Conservation (phyloP, 2,888 invertebrate genomes). For the Tanaodytes sp. region DNA sequence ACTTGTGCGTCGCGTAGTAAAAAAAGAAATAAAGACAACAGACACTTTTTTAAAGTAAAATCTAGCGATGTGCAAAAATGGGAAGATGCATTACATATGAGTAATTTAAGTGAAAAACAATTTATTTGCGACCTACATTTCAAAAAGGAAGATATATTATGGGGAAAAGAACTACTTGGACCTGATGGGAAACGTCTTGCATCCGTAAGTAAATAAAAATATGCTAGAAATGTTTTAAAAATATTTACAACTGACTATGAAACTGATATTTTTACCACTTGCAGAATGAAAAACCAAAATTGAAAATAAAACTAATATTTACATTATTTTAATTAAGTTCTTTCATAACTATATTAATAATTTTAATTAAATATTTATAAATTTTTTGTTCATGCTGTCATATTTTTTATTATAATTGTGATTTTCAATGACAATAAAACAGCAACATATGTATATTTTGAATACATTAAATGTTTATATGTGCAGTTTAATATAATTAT, state of each 20-base stretch:
- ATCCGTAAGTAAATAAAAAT: slow-evolving; percentile 10
- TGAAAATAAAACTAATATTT: neutral
- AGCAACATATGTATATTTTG: too few species aligned
- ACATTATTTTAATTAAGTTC: slow-evolving; percentile 5
- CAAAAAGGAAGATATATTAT: slow-evolving; percentile 11
- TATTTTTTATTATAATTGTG: too few species aligned
- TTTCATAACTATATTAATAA: neutral
- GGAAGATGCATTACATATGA: slow-evolving; percentile 12
- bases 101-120: slow-evolving; percentile 18
- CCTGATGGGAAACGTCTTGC: slow-evolving; percentile 18
- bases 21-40: slow-evolving; percentile 6
- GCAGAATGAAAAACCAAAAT: neutral
- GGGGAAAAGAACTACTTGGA: slow-evolving; percentile 17
- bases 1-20: slow-evolving; percentile 14
- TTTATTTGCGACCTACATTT: slow-evolving; percentile 23
- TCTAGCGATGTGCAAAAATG: slow-evolving; percentile 11
- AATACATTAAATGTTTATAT: too few species aligned
- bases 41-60: slow-evolving; percentile 24
- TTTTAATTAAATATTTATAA: neutral
- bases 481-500: too few species aligned
- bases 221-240: neutral
- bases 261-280: slow-evolving; percentile 1
- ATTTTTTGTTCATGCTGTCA: too few species aligned
- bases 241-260: slow-evolving; percentile 1
- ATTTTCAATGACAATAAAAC: too few species aligned